phyloP scores from a whole-genome alignment of 2,888 invertebrate genomes.

The Andrena flavipes region DNA sequence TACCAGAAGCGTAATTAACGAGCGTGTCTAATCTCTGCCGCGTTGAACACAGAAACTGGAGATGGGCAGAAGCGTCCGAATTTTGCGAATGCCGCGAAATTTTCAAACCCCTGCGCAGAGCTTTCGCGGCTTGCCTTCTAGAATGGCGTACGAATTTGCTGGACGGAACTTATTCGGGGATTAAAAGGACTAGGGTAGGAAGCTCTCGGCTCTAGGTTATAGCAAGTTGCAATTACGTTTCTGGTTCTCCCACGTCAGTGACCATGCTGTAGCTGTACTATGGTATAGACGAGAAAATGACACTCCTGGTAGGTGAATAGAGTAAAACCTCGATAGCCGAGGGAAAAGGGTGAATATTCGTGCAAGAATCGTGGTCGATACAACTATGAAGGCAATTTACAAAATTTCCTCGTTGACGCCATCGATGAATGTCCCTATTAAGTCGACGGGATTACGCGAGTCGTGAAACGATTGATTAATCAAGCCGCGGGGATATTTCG shows the following conservation, averaged over 20 bases:
- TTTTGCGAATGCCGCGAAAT: not conserved
- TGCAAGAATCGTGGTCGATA: too few relatives aligned
- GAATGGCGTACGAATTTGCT: not conserved
- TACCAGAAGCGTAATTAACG: constrained; percentile 47
- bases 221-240: too few relatives aligned
- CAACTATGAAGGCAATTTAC: not conserved
- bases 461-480: not conserved
- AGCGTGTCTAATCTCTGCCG: constrained; percentile 9
- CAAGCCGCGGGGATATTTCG: not conserved
- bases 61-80: not conserved
- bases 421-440: not conserved
- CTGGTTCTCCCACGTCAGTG: too few relatives aligned
- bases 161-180: not conserved
- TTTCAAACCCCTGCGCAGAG: not conserved
- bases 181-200: not conserved
- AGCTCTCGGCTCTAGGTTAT: not conserved
- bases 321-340: too few relatives aligned
- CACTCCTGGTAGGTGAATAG: too few relatives aligned
- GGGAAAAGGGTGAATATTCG: too few relatives aligned
- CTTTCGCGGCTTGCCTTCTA: not conserved
- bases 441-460: constrained; percentile 1
- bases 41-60: constrained; percentile 1
- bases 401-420: not conserved
- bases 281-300: too few relatives aligned
- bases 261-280: too few relatives aligned